Percentiles rank a stretch among this genome's conserved stretches.
phyloP scores from a whole-genome alignment of 2,888 invertebrate genomes.

The Bugulina stolonifera region DNA sequence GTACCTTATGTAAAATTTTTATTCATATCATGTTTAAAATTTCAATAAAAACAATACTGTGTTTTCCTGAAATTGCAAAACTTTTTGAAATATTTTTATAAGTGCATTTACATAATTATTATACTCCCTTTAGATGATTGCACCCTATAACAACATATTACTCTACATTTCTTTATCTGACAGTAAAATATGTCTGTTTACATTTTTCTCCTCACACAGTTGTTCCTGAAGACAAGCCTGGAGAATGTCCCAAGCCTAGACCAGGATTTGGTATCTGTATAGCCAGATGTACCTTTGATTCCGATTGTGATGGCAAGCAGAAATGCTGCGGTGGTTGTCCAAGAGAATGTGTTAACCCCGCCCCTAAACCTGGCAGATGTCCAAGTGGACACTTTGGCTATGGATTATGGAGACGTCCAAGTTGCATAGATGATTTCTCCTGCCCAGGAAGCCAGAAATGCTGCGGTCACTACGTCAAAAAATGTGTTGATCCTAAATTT shows the following conservation, averaged over 20 bases:
- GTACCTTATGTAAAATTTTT: too few relatives aligned
- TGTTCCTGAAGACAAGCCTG: not conserved
- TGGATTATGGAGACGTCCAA: not conserved
- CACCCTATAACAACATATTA: too few relatives aligned
- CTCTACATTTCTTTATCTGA: too few relatives aligned
- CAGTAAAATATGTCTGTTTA: too few relatives aligned
- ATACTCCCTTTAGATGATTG: too few relatives aligned
- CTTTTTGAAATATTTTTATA: too few relatives aligned
- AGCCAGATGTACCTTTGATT: not conserved
- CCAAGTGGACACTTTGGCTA: not conserved
- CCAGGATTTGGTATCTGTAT: not conserved
- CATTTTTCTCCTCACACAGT: not conserved
- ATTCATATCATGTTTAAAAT: too few relatives aligned
- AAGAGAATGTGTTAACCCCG: not conserved
- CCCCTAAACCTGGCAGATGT: not conserved
- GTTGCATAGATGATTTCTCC: not conserved
- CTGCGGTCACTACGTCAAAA: not conserved
- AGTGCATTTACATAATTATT: too few relatives aligned
- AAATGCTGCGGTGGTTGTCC: not conserved
- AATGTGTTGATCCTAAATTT: not conserved
- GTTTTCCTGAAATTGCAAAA: too few relatives aligned
- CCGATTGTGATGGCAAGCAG: not conserved
- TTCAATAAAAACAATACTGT: too few relatives aligned
- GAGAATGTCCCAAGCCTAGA: not conserved
- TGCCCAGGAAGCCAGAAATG: not conserved